Percentiles rank a stretch among this genome's conserved stretches.
These are phyloP conservation scores for Gopherus flavomarginatus DNA, from an alignment of 2,113 vertebrate species.

Conservation along the genomic window DNA sequence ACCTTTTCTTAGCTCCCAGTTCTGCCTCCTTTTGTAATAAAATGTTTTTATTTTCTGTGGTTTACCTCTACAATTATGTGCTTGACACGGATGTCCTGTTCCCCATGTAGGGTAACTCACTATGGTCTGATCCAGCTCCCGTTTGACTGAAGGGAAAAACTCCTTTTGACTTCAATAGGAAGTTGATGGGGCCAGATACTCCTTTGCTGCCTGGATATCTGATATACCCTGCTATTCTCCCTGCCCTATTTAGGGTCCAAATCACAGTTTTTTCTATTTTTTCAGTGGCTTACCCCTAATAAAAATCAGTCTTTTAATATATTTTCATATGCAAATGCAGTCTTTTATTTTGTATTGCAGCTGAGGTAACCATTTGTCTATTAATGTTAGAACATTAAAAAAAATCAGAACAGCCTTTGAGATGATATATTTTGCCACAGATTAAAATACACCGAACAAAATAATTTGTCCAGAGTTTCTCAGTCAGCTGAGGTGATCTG, in stretches of 20 bases:
- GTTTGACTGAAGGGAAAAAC: constrained; percentile 1
- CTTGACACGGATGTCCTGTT: not conserved
- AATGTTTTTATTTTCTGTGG: not conserved
- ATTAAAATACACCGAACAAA: constrained; percentile 8
- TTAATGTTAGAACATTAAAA: not conserved
- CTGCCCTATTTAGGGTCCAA: not conserved
- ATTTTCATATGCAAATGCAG: not conserved
- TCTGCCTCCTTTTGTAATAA: not conserved
- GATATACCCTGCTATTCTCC: accelerated
- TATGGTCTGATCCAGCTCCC: not conserved
- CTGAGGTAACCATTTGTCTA: not conserved
- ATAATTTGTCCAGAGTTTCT: not conserved
- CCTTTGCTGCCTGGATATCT: not conserved
- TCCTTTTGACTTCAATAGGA: not conserved
- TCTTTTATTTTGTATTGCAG: not conserved
- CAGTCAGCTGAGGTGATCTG: not conserved
- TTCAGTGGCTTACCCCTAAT: not conserved
- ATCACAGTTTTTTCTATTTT: not conserved
- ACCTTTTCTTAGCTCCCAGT: not conserved
- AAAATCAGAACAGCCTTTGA: not conserved
- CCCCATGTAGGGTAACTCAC: accelerated
- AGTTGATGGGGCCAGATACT: not conserved
- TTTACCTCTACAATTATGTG: not conserved
- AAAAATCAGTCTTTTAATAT: accelerated
- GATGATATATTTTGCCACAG: not conserved